Evolutionary conservation across 2,113 vertebrate genomes (phyloP).

Genomic region (Danionella cerebrum): DNA sequence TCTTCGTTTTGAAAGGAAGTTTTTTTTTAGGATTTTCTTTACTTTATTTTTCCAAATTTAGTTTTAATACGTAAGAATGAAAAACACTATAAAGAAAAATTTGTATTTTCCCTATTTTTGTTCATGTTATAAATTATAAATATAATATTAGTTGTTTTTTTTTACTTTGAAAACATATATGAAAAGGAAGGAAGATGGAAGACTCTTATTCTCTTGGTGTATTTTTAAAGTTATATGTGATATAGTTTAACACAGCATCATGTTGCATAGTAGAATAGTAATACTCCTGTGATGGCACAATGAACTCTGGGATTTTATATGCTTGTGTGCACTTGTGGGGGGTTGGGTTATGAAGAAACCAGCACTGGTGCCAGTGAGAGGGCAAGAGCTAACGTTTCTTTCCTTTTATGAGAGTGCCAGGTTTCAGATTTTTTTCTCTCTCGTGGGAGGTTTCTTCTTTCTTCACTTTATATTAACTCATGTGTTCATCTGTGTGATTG

Average conservation of each 20-base stretch:
- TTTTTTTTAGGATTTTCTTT: too few species aligned
- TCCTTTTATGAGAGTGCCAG: constrained; percentile 9
- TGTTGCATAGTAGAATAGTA: not conserved
- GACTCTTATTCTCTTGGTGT: too few species aligned
- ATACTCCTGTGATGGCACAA: not conserved
- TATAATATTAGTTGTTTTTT: too few species aligned
- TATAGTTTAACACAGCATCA: not conserved
- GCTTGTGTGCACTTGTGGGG: not conserved
- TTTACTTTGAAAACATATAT: too few species aligned
- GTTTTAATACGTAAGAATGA: too few species aligned
- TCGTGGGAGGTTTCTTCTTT: constrained; percentile 39
- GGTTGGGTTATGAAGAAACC: not conserved
- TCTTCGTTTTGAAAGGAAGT: too few species aligned
- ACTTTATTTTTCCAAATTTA: too few species aligned
- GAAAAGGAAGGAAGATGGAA: too few species aligned
- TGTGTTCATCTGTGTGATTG: constrained; percentile 14
- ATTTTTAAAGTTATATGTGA: too few species aligned
- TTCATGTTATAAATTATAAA: too few species aligned
- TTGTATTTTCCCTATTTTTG: too few species aligned
- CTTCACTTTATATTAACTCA: constrained; percentile 20
- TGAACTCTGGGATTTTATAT: not conserved
- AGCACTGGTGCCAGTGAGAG: constrained; percentile 6
- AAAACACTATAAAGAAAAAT: too few species aligned
- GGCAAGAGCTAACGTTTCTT: constrained; percentile 6
- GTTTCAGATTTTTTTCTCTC: constrained; percentile 34